phyloP scores from a whole-genome alignment of 2,113 vertebrate genomes.

The Apeltes quadracus region DNA sequence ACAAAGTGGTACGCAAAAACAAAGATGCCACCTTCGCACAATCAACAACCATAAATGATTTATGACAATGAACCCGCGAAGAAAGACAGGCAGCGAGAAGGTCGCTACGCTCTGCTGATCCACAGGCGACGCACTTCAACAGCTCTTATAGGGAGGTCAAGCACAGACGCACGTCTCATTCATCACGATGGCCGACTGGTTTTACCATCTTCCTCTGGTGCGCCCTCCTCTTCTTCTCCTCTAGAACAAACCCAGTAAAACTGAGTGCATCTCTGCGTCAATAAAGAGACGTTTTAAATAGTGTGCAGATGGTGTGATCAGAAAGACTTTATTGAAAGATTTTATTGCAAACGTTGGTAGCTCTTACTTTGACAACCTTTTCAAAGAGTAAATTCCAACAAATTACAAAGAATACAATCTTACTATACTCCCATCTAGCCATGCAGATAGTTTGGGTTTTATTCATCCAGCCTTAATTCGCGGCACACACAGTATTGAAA shows the following conservation, averaged over 20 bases:
- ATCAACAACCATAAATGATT: constrained; percentile 5
- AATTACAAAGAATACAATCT: background rate
- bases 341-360: background rate
- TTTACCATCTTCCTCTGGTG: background rate
- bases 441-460: background rate
- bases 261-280: background rate
- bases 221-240: too few relatives aligned
- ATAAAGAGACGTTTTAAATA: background rate
- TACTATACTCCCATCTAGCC: background rate
- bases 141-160: background rate
- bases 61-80: background rate
- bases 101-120: background rate
- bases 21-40: background rate
- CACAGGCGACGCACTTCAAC: background rate
- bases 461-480: background rate
- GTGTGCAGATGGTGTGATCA: background rate
- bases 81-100: background rate
- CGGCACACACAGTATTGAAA: background rate
- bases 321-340: constrained; percentile 57
- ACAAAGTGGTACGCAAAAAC: background rate
- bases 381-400: background rate
- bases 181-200: background rate
- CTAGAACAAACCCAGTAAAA: background rate
- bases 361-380: background rate
- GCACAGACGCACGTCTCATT: background rate